phyloP scores from a whole-genome alignment of 2,113 vertebrate genomes.

The Colistium nudipinnis region DNA sequence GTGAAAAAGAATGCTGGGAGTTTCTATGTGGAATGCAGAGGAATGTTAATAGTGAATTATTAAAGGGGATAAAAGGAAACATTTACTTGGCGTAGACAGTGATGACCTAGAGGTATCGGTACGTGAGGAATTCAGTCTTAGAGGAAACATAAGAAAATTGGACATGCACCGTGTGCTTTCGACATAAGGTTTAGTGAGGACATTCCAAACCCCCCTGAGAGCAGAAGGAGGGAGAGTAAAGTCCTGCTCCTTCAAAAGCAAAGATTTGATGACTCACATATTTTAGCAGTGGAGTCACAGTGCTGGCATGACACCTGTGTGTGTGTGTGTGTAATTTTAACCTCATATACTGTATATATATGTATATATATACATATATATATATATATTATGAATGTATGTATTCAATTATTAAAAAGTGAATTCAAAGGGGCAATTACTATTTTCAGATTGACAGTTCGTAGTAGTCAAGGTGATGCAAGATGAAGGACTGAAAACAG shows the following conservation, averaged over 20 bases:
- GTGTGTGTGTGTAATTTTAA: background rate
- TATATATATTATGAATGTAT: no score
- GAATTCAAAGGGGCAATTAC: background rate
- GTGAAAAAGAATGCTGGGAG: conserved; percentile 9
- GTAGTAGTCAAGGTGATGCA: conserved; percentile 41
- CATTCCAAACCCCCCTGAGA: conserved; percentile 66
- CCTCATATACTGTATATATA: background rate
- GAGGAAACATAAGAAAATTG: conserved; percentile 62
- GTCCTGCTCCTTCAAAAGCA: conserved; percentile 4
- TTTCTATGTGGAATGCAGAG: conserved; percentile 19
- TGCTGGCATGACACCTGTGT: conserved; percentile 10
- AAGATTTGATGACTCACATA: conserved; percentile 50
- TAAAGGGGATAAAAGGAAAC: conserved; percentile 14
- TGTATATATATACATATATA: no score
- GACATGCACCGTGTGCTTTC: conserved; percentile 66
- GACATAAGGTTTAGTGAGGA: conserved; percentile 43
- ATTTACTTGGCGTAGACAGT: conserved; percentile 31
- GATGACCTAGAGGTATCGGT: conserved; percentile 54
- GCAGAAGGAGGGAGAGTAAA: conserved; percentile 41
- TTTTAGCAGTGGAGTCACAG: conserved; percentile 65
- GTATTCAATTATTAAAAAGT: no score
- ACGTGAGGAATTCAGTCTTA: conserved; percentile 68
- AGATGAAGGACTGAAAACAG: conserved; percentile 30
- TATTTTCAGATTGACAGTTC: background rate
- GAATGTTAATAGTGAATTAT: conserved; percentile 52